Evolutionary conservation across 2,888 invertebrate species (phyloP).

Genomic region (Eulithis testata): DNA sequence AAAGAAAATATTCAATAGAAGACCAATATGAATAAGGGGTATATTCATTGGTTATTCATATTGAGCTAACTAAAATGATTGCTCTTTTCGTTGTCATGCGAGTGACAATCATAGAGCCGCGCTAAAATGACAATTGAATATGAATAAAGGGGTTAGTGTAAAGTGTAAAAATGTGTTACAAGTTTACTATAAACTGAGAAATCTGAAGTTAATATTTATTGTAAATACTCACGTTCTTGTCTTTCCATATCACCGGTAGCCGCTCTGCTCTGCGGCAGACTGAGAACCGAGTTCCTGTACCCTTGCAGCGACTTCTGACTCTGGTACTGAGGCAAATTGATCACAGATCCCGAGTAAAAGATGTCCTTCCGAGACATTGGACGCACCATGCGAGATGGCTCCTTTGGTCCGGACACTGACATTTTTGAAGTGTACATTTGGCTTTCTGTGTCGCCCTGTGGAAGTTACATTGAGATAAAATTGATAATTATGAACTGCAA

Average conservation of each 20-base stretch:
- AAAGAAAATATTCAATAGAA: too few relatives aligned
- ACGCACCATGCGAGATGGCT: constrained; percentile 88
- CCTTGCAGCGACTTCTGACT: constrained; percentile 95
- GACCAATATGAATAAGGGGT: too few relatives aligned
- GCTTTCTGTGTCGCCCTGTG: constrained; percentile 86
- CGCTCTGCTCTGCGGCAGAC: constrained; percentile 89
- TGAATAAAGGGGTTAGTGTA: too few relatives aligned
- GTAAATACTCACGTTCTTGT: constrained; percentile 85
- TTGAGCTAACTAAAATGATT: too few relatives aligned
- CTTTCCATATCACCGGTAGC: constrained; percentile 86
- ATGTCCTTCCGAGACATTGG: constrained; percentile 98
- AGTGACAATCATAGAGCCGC: too few relatives aligned
- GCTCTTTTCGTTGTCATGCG: too few relatives aligned
- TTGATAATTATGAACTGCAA: too few relatives aligned
- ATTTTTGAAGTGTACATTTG: constrained; percentile 88
- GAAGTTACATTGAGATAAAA: constrained; percentile 5
- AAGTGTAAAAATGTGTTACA: too few relatives aligned
- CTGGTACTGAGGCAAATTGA: constrained; percentile 96
- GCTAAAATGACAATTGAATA: too few relatives aligned
- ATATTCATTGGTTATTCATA: too few relatives aligned
- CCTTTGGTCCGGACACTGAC: constrained; percentile 78
- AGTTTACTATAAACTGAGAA: too few relatives aligned
- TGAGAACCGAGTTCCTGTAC: constrained; percentile 96
- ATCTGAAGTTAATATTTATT: too few relatives aligned
- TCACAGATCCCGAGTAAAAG: constrained; percentile 98